Percentiles rank a stretch among this genome's conserved stretches.
These are phyloP conservation scores for Leucophenga montana DNA, from an alignment of 2,888 invertebrate species.

Conservation along the genomic window DNA sequence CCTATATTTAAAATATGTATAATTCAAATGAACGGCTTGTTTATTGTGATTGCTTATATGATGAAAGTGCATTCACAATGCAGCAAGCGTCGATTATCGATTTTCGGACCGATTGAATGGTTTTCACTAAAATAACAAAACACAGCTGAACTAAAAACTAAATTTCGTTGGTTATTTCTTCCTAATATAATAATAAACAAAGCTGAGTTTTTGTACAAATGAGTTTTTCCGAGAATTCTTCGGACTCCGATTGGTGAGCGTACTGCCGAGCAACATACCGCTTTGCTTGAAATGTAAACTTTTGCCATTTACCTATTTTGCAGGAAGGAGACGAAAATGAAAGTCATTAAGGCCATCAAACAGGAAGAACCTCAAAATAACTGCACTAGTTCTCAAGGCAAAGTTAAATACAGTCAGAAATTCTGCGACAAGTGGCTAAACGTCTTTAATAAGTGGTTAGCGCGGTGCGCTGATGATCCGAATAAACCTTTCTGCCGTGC, in stretches of 20 bases:
- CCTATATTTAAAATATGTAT: too few species aligned
- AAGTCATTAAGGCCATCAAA: conserved; percentile 49
- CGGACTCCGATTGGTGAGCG: conserved; percentile 68
- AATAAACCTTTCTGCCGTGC: conserved; percentile 69
- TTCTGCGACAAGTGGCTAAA: conserved; percentile 70
- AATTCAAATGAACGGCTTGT: too few species aligned
- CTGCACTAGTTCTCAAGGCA: conserved; percentile 31
- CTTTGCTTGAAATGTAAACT: background rate
- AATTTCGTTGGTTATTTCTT: too few species aligned
- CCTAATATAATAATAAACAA: too few species aligned
- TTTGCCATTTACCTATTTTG: conserved; percentile 9
- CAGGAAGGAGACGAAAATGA: conserved; percentile 67
- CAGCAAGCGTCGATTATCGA: too few species aligned
- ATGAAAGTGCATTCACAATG: too few species aligned
- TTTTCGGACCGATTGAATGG: too few species aligned
- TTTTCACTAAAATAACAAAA: too few species aligned
- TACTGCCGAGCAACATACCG: background rate
- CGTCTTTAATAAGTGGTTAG: conserved; percentile 68
- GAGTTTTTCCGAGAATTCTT: conserved; percentile 68
- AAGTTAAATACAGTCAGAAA: conserved; percentile 66
- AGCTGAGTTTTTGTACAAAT: conserved; percentile 40
- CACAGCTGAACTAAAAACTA: too few species aligned
- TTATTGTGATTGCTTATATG: too few species aligned
- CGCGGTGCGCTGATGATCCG: conserved; percentile 60
- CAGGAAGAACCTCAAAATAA: conserved; percentile 36